phyloP scores from a whole-genome alignment of 2,797 vertebrate genomes.

The Neopelma chrysocephalum region DNA sequence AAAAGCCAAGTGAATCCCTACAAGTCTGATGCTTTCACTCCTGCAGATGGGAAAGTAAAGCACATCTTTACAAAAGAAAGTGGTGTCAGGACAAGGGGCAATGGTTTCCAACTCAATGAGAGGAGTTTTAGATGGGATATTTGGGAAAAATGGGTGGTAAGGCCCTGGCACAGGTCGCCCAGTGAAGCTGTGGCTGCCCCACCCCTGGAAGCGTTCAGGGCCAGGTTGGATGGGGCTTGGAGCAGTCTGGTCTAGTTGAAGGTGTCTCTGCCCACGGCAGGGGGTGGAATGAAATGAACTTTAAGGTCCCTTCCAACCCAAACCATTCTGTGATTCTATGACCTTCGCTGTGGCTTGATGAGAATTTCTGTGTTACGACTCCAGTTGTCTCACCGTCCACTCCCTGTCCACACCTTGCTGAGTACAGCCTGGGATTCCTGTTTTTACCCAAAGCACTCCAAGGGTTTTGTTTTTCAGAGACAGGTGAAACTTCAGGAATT shows the following conservation, averaged over 20 bases:
- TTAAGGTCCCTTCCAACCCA: neutral
- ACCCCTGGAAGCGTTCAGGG: neutral
- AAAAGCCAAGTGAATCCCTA: neutral
- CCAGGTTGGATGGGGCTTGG: accelerated
- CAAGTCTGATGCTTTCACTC: neutral
- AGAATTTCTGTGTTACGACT: neutral
- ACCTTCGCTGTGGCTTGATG: neutral
- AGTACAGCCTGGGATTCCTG: neutral
- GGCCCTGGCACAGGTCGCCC: neutral
- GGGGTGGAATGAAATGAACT: accelerated
- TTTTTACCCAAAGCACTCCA: neutral
- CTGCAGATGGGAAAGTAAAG: neutral
- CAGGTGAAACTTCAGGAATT: neutral
- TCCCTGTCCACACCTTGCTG: too few species aligned
- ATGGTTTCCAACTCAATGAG: neutral
- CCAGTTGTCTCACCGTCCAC: accelerated
- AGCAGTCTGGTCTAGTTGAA: accelerated
- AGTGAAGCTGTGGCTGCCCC: neutral
- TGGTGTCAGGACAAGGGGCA: neutral
- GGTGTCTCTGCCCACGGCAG: neutral
- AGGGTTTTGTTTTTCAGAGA: neutral
- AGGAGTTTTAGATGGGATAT: neutral
- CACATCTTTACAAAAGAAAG: neutral
- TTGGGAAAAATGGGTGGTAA: accelerated
- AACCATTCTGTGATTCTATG: neutral